A percentile compares a stretch with the other conserved stretches of the same genome.
These are phyloP conservation scores for Patagioenas fasciata DNA, from an alignment of 2,113 vertebrate species.

Conservation along the genomic window DNA sequence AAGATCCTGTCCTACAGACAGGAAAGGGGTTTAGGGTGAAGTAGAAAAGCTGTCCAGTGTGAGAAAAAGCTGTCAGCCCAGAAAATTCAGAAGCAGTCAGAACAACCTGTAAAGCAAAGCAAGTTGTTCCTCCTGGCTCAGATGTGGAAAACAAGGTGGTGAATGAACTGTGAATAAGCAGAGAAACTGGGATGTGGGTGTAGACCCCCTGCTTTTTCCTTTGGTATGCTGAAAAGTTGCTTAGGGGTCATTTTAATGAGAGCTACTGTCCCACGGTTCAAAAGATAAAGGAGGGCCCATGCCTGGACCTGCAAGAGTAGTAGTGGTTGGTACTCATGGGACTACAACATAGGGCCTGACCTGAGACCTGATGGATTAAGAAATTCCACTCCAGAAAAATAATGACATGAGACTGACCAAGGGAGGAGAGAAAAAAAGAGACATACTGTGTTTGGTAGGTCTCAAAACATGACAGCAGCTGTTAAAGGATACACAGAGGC, in stretches of 20 bases:
- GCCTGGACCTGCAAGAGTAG: conserved; percentile 1
- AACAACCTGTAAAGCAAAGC: background rate
- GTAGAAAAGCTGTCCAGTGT: background rate
- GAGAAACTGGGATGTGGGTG: background rate
- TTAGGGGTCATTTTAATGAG: conserved; percentile 27
- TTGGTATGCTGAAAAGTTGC: conserved; percentile 43
- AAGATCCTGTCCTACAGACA: background rate
- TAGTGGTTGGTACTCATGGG: background rate
- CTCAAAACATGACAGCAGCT: background rate
- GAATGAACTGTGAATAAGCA: background rate
- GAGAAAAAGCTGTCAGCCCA: background rate
- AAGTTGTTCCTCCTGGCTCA: background rate
- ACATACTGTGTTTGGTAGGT: background rate
- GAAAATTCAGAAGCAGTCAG: background rate
- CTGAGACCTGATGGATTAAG: background rate
- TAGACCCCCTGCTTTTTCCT: conserved; percentile 7
- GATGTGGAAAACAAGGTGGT: background rate
- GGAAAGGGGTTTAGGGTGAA: background rate
- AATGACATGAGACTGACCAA: background rate
- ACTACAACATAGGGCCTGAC: background rate
- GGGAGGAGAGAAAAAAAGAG: background rate
- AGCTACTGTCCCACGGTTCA: background rate
- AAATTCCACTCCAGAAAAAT: background rate
- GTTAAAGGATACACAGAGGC: background rate
- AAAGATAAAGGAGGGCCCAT: conserved; percentile 3